Evolutionary conservation across 2,113 vertebrate genomes (phyloP), one percentile per base, ranked within the genome.

Genomic region (Hemichromis elongatus): DNA sequence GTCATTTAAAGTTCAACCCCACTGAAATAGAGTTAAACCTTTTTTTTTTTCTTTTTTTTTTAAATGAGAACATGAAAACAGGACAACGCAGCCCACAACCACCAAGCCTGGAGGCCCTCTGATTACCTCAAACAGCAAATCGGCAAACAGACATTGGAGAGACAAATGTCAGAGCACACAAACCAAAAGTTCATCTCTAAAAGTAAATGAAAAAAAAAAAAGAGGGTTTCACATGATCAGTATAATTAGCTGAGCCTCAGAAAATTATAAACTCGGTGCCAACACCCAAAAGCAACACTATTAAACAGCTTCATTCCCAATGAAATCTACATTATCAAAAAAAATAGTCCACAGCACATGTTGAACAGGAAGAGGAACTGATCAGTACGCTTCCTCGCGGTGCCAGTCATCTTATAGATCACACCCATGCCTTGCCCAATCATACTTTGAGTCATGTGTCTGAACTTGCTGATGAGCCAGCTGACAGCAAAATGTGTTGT

Each of bases 351-450:
- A 16, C 47, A 61, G 33, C 3, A 5, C 3, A 37, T 19, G 45
- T 30, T 75, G 26, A 75, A 52, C 24, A 40, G 9, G 3, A 83
- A 81, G 84, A 77, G 79, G 84, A 91, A 85, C 35, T 28, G 5
- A 70, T 45, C 3, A 18, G 21, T 10, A 3, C 4, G 9, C 42
- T 50, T 3, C 5, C 70, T 75, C 30, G 70, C 0, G 18, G 45
- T 52, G 70, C 16, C 24, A 52, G 42, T 30, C 70, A 75, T 19
- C 42, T 75, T 75, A 75, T 8, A 75, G 26, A 50, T 75, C 68
- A 21, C 9, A 19, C 4, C 2, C 40, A 24, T 53, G 84, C 52
- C 30, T 55, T 53, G 5, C 7, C 13, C 21, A 19, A 80, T 77
- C 35, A 75, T 16, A 45, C 13, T 16, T 30, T 10, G 56, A 28